These are phyloP conservation scores for Stercorarius parasiticus DNA, from an alignment of 2,113 vertebrate species.

Conservation along the genomic window DNA sequence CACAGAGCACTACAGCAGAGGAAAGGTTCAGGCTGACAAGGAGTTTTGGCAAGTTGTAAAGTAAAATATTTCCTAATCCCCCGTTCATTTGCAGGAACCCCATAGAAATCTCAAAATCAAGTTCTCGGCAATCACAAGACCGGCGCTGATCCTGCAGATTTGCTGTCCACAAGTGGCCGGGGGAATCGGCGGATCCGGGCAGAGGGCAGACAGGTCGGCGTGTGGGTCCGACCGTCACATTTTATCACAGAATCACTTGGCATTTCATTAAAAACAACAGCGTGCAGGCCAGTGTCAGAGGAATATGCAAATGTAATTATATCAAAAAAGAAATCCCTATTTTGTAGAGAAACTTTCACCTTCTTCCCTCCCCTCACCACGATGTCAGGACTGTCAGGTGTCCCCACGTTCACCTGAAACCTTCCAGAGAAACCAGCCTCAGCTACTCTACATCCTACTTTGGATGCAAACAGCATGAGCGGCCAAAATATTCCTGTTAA, in stretches of 20 bases:
- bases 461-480: not conserved
- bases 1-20: not conserved
- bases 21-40: not conserved
- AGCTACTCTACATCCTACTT: not conserved
- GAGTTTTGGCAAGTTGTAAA: rapidly evolving
- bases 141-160: rapidly evolving
- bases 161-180: not conserved
- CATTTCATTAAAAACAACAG: rapidly evolving
- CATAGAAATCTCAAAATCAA: rapidly evolving
- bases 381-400: not conserved
- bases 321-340: rapidly evolving
- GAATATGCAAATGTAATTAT: rapidly evolving
- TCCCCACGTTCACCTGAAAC: rapidly evolving
- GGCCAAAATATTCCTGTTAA: not conserved
- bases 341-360: not conserved
- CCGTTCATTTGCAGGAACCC: rapidly evolving
- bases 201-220: not conserved
- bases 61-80: not conserved
- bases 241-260: not conserved
- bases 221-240: rapidly evolving
- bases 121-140: not conserved
- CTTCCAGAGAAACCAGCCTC: not conserved
- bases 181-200: rapidly evolving
- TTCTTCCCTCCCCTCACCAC: not conserved
- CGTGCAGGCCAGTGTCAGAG: rapidly evolving